Base-by-base conservation (phyloP, 2,888 invertebrate species). In the Tortrix viridana region DNA sequence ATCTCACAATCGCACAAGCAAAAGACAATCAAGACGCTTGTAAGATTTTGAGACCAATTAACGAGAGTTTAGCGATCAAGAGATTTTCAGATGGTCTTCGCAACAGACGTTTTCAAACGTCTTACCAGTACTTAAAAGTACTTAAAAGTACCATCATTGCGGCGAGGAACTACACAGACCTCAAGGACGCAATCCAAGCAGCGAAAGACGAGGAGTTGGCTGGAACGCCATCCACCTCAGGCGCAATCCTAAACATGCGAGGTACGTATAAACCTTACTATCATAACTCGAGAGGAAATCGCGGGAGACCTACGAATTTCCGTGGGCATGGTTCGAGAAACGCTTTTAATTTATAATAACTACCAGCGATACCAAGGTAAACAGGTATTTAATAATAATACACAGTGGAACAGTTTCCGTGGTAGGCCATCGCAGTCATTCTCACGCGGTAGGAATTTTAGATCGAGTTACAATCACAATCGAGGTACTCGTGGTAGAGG, bases 71-170 rank as follows among this genome's bases (percentile, higher is more conserved):
- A n/a, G n/a, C n/a, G n/a, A n/a, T n/a, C n/a, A n/a, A n/a, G n/a
- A n/a, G n/a, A n/a, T n/a, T n/a, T n/a, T n/a, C n/a, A n/a, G n/a
- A n/a, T n/a, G n/a, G n/a, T n/a, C n/a, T n/a, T n/a, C n/a, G n/a
- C n/a, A 41, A 41, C 53, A 22, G 22, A 9, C 18, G 52, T 0
- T 7, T 52, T n/a, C n/a, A n/a, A n/a, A n/a, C n/a, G n/a, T n/a
- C n/a, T n/a, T n/a, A n/a, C n/a, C n/a, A n/a, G n/a, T n/a, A n/a
- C n/a, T n/a, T n/a, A n/a, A n/a, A n/a, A n/a, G n/a, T n/a, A n/a
- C n/a, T n/a, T n/a, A n/a, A n/a, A 20, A n/a, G 52, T 19, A 52
- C 52, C 5, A 52, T 52, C 2, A 37, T 52, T 14, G 37, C 52
- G 12, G 52, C 52, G 2, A 19, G 52, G 20, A 38, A 52, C 20